Conservation (phyloP, 2,888 invertebrate species). For the Nymphalis polychloros region DNA sequence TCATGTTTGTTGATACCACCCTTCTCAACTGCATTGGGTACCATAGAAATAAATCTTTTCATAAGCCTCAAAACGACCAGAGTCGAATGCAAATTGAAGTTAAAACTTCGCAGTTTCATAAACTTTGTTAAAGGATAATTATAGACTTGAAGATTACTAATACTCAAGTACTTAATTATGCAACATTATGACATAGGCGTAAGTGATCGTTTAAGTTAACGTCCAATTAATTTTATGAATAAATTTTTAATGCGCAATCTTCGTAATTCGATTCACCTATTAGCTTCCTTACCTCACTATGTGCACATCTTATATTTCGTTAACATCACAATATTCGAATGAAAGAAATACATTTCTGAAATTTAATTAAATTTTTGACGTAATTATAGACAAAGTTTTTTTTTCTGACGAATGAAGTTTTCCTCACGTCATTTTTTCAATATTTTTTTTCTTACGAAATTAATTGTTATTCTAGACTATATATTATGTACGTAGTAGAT, state of each 20-base stretch:
- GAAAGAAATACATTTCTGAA: not conserved
- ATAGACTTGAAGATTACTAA: constrained; percentile 30
- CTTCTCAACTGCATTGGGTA: too few species aligned
- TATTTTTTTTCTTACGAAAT: too few species aligned
- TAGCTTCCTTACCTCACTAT: not conserved
- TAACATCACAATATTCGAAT: not conserved
- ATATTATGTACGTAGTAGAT: too few species aligned
- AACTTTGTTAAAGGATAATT: constrained; percentile 1
- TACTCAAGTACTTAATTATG: constrained; percentile 23
- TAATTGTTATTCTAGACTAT: too few species aligned
- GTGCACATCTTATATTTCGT: constrained; percentile 2
- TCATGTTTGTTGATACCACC: too few species aligned
- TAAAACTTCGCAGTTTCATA: not conserved
- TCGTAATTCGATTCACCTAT: not conserved
- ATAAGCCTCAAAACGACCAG: not conserved
- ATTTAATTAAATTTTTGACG: too few species aligned
- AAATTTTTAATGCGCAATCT: constrained; percentile 15
- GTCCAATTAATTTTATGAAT: constrained; percentile 24
- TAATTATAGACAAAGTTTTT: too few species aligned
- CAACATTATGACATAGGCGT: constrained; percentile 30
- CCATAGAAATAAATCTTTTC: too few species aligned
- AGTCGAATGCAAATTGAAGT: not conserved
- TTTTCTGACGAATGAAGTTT: too few species aligned
- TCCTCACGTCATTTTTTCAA: too few species aligned
- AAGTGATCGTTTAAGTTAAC: constrained; percentile 20